Evolutionary conservation across 1,140 invertebrate genomes (phyloP), one percentile per base, ranked within the genome.

Genomic region (Rhagoletis zephyria): DNA sequence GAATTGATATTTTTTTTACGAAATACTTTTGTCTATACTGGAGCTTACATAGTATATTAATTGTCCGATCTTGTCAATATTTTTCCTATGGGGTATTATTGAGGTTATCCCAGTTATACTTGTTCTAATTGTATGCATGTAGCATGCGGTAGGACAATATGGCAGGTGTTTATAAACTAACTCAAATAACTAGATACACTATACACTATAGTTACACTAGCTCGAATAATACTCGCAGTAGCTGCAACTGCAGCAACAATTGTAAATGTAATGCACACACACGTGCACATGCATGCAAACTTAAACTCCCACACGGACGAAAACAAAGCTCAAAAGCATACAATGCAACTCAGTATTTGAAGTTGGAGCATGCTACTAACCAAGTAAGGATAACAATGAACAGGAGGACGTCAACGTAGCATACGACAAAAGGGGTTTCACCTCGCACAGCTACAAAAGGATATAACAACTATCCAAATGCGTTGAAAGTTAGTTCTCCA

Each of bases 111-210:
- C 30, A 30, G 30, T 30, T 30, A 30, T 30, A 30, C 30, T 30
- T 1, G 30, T 30, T 30, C 30, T 30, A 30, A 40, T n/a, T 10
- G 74, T 81, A 12, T 56, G 51, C 30, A 14, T 48, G 45, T 0
- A 77, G 74, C 74, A 81, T 30, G 51, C 56, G 74, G 16, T n/a
- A 16, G 48, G 48, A 59, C n/a, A 56, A 81, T 81, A 56, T 56
- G 48, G 5, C 74, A 81, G 74, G 74, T 81, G 74, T 81, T 56
- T 56, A 51, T 51, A 51, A 81, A 81, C 74, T 56, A 81, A 56
- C 42, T n/a, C 51, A 81, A 81, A 81, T 77, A 70, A 19, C 19
- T 48, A 16, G 3, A 10, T 74, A 74, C 12, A 10, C 40, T 40
- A 67, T 67, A 67, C 12, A 10, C 40, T 40, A 67, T 67, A 67